A percentile compares a stretch with the other conserved stretches of the same genome.
These are phyloP conservation scores for Beaufortia kweichowensis DNA, from an alignment of 2,113 vertebrate species.

Conservation along the genomic window DNA sequence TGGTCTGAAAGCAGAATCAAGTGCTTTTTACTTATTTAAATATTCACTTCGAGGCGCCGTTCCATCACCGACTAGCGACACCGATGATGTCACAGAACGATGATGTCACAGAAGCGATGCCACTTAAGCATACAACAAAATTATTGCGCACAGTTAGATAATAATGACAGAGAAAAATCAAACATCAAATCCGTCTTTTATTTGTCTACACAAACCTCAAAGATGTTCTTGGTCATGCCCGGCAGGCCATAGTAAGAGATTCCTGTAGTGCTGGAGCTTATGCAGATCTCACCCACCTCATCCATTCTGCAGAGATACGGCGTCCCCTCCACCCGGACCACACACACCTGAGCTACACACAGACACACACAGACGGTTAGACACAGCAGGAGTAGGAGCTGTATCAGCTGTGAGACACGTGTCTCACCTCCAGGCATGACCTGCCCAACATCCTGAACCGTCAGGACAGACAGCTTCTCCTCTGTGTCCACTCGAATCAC, in stretches of 20 bases:
- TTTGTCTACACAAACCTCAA: slow-evolving; percentile 81
- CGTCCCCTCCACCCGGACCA: slow-evolving; percentile 87
- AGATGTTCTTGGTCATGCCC: slow-evolving; percentile 91
- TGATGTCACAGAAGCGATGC: too few species aligned
- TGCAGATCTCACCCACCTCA: slow-evolving; percentile 92
- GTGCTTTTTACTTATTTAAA: too few species aligned
- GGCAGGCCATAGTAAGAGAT: slow-evolving; percentile 88
- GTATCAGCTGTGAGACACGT: too few species aligned
- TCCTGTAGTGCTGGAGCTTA: slow-evolving; percentile 83
- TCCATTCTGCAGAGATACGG: slow-evolving; percentile 91
- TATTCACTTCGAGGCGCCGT: too few species aligned
- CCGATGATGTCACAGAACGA: too few species aligned
- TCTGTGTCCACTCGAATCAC: slow-evolving; percentile 94
- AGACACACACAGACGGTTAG: slow-evolving; percentile 70
- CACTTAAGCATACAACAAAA: too few species aligned
- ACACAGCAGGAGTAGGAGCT: slow-evolving; percentile 54
- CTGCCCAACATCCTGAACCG: slow-evolving; percentile 94
- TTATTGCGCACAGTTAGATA: too few species aligned
- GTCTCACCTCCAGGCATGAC: slow-evolving; percentile 90
- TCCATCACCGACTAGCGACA: too few species aligned
- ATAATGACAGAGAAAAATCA: too few species aligned
- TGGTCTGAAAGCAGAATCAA: slow-evolving; percentile 71
- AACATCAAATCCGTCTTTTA: slow-evolving; percentile 62
- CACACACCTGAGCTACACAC: slow-evolving; percentile 81
- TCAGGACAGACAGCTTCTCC: slow-evolving; percentile 93